These are phyloP conservation scores for Drosophila sordidapex DNA, from an alignment of 2,888 invertebrate genomes.

Conservation along the genomic window DNA sequence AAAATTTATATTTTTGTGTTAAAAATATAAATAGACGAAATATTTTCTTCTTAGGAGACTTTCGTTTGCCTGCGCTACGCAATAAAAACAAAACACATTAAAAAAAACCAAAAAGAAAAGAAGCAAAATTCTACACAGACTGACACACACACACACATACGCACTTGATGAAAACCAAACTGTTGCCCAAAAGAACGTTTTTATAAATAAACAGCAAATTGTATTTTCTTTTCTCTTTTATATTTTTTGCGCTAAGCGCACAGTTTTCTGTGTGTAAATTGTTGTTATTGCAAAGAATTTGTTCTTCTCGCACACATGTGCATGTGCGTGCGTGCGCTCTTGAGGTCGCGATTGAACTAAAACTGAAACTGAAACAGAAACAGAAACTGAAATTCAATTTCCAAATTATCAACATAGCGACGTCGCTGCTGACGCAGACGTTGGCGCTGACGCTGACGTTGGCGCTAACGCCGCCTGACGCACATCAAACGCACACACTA, in stretches of 20 bases:
- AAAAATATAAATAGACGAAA: conserved; percentile 47
- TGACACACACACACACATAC: conserved; percentile 16
- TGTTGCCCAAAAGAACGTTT: conserved; percentile 9
- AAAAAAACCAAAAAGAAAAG: conserved; percentile 32
- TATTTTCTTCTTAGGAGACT: conserved; percentile 22
- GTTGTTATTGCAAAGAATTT: conserved; percentile 22
- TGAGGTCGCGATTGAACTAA: conserved; percentile 81
- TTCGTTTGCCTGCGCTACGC: conserved; percentile 30
- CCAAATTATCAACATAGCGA: conserved; percentile 66
- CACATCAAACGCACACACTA: conserved; percentile 28
- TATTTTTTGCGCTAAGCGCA: conserved; percentile 8
- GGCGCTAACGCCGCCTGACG: conserved; percentile 29
- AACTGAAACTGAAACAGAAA: conserved; percentile 64
- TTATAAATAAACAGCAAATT: conserved; percentile 24
- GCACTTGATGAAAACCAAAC: conserved; percentile 25
- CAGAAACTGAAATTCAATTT: conserved; percentile 63
- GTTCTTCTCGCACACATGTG: conserved; percentile 66
- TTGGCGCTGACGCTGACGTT: conserved; percentile 10
- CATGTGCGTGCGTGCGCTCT: conserved; percentile 75
- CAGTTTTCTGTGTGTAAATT: neutral
- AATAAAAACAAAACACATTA: conserved; percentile 52
- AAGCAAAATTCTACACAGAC: neutral
- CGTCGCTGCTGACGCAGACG: conserved; percentile 11
- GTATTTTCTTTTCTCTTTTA: conserved; percentile 10
- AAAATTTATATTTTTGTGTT: conserved; percentile 15